These are phyloP conservation scores for Corythornis vintsioides DNA, from an alignment of 2,113 vertebrate genomes.

Conservation along the genomic window DNA sequence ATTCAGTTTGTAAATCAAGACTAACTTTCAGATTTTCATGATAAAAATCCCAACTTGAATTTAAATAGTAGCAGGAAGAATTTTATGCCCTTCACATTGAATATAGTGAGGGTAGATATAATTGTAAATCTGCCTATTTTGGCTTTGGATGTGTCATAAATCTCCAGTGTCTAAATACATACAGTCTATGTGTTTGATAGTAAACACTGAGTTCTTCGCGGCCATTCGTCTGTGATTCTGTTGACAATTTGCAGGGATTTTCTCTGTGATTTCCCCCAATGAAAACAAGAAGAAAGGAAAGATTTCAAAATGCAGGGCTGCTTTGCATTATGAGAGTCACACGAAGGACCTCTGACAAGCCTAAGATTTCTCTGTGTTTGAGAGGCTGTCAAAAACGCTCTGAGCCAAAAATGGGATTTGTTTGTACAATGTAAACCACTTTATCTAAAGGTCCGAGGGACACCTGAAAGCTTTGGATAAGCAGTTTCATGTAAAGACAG, in stretches of 20 bases:
- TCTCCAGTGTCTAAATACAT: slow-evolving; percentile 51
- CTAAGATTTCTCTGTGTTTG: slow-evolving; percentile 50
- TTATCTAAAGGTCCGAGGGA: slow-evolving; percentile 61
- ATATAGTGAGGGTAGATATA: neutral
- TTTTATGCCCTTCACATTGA: neutral
- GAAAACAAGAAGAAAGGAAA: slow-evolving; percentile 62
- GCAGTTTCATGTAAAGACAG: slow-evolving; percentile 32
- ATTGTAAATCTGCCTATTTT: slow-evolving; percentile 32
- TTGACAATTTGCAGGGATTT: slow-evolving; percentile 51
- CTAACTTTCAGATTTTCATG: neutral
- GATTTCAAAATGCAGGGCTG: slow-evolving; percentile 53
- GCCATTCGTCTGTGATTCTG: slow-evolving; percentile 36
- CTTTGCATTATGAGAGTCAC: slow-evolving; percentile 58
- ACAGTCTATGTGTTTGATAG: slow-evolving; percentile 32
- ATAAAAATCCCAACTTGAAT: neutral
- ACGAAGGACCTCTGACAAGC: slow-evolving; percentile 64
- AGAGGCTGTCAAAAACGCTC: slow-evolving; percentile 61
- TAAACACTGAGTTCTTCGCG: slow-evolving; percentile 15
- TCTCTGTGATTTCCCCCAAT: slow-evolving; percentile 59
- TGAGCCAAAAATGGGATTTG: slow-evolving; percentile 67
- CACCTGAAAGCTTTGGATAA: slow-evolving; percentile 66
- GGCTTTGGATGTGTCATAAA: slow-evolving; percentile 38
- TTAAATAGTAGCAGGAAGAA: neutral
- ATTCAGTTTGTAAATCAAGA: neutral
- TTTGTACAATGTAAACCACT: slow-evolving; percentile 56